Evolutionary conservation across 1,140 invertebrate genomes (phyloP), one percentile per base, ranked within the genome.

Genomic region (Cydia amplana): DNA sequence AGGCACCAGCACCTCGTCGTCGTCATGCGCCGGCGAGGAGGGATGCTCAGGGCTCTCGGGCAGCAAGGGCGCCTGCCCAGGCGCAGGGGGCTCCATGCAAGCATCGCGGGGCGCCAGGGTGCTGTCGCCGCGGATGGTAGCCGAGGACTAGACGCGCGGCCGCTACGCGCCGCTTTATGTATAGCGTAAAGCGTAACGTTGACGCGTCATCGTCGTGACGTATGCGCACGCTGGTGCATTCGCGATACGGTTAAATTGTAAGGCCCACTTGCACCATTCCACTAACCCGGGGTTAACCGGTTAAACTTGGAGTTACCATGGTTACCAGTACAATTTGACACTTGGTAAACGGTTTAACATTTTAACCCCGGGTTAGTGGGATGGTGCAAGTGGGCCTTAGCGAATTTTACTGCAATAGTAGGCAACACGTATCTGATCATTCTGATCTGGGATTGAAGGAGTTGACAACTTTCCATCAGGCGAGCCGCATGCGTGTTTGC

Each of bases 31-130:
- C 83, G 72, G 81, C 77, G 74, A 84, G 83, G 49, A 83, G 83
- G 49, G 77, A 84, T 83, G 75, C 80, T n/a, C 55, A 5, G 55
- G 80, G 73, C 77, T 86, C 84, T 74, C 81, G 75, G 81, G 74
- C 73, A 32, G 78, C 67, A 16, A 36, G 64, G 64, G 64, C 64
- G 25, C 64, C 9, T 32, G 64, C 75, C 78, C 75, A 43, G 77
- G 43, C 70, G 79, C 40, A 55, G 82, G 76, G 75, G 83, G 74
- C 80, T 91, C 90, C 90, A 92, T 92, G 80, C 80, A 91, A 73
- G 82, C 90, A 92, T 92, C 76, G 80, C 84, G 85, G 82, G 88
- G 87, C 78, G 88, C 87, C 87, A 89, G 87, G 76, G 79, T 85
- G 75, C 63, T 49, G 32, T 43, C 36, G 49, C 49, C 51, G 73